Evolutionary conservation across 2,113 vertebrate species (phyloP).

Genomic region (Rattus rattus): DNA sequence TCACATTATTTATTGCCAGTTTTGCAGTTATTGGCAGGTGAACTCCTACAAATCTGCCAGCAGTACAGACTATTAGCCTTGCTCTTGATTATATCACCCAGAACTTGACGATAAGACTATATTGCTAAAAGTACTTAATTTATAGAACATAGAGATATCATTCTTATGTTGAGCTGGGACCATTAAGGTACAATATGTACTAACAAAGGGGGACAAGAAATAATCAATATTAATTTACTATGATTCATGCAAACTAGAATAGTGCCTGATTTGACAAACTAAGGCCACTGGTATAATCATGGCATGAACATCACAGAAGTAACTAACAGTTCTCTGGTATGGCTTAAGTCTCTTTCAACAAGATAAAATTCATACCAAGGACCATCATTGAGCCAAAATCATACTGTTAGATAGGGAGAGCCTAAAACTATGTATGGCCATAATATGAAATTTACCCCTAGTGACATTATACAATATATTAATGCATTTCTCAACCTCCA

Average conservation of each 20-base stretch:
- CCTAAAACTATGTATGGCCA: background rate
- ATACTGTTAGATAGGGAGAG: fast-evolving
- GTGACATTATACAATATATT: background rate
- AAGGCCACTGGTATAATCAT: background rate
- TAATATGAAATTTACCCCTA: background rate
- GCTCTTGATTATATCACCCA: background rate
- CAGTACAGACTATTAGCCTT: background rate
- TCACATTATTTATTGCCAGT: background rate
- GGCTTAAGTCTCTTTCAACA: background rate
- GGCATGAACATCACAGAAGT: background rate
- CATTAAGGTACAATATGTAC: too few species aligned
- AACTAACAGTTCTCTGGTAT: background rate
- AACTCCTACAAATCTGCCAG: background rate
- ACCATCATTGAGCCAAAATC: background rate
- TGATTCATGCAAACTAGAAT: background rate
- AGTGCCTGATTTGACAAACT: background rate
- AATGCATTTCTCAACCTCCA: background rate
- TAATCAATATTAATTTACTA: background rate
- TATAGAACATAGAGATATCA: background rate
- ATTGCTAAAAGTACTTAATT: background rate
- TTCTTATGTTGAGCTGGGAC: background rate
- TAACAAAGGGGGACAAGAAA: background rate
- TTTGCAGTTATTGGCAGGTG: background rate
- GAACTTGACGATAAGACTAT: background rate
- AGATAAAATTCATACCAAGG: background rate